Evolutionary conservation across 2,797 vertebrate genomes (phyloP).

Genomic region (Thalassophryne amazonica): DNA sequence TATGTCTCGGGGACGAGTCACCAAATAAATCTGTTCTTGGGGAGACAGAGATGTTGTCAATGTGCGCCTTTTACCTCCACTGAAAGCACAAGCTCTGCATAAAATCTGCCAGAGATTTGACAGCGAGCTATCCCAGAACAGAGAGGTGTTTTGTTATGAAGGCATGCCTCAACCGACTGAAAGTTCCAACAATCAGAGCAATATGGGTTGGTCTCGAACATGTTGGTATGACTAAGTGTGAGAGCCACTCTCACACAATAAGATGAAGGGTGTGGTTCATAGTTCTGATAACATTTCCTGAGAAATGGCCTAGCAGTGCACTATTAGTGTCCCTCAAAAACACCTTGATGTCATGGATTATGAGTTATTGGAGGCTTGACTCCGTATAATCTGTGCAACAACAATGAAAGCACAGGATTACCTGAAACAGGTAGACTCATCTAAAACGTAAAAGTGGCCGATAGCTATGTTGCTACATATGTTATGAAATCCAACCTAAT

Average conservation of each 20-base stretch:
- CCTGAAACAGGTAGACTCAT: not conserved
- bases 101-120: constrained; percentile 23
- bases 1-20: constrained; percentile 42
- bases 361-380: not conserved
- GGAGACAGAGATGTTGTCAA: not conserved
- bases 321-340: constrained; percentile 4
- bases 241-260: constrained; percentile 14
- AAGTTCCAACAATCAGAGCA: constrained; percentile 21
- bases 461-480: constrained; percentile 9
- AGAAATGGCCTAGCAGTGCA: constrained; percentile 13
- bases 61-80: constrained; percentile 4
- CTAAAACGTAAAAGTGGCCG: not conserved
- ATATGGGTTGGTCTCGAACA: constrained; percentile 27
- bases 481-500: constrained; percentile 5
- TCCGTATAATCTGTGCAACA: not conserved
- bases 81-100: constrained; percentile 9
- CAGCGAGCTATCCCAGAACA: constrained; percentile 17
- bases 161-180: constrained; percentile 30
- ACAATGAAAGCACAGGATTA: not conserved
- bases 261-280: constrained; percentile 49
- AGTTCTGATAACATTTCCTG: constrained; percentile 43
- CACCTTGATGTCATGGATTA: not conserved
- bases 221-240: constrained; percentile 41
- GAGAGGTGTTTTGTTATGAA: constrained; percentile 15
- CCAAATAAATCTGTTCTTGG: constrained; percentile 19